Evolutionary conservation across 2,797 vertebrate genomes (phyloP), one percentile per base, ranked within the genome.

Genomic region (Siniperca scherzeri): DNA sequence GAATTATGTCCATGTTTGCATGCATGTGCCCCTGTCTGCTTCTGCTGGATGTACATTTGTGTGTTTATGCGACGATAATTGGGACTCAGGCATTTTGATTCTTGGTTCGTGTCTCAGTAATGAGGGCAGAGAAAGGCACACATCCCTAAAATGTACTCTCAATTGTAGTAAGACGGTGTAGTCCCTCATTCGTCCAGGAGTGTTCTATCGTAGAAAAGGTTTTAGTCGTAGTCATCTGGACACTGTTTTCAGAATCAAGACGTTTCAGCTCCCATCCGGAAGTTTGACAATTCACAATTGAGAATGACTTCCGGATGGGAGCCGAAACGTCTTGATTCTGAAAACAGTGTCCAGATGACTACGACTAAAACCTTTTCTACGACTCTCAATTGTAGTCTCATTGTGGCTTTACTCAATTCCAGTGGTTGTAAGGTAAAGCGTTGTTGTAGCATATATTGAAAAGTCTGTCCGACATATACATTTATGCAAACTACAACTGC

Each of bases 71-170:
- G n/a, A 30, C 36, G 48, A 14, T 64, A 79, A 61, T 30, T 72
- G 53, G 44, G 59, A 80, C 13, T 44, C 42, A 7, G 3, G 36
- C 68, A 67, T 73, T 62, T 74, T 64, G 71, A 71, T 73, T 73
- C 27, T 52, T 30, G 60, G n/a, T n/a, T n/a, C n/a, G n/a, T 44
- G 55, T 74, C 25, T 64, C 59, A 22, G 67, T 84, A 80, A 80
- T 79, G 61, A 81, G 53, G 59, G 19, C 67, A 80, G 77, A 46
- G 16, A 65, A 66, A 80, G 57, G 48, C 81, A 68, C 65, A 70
- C 66, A 80, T 67, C 22, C 46, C 60, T 60, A 7, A 64, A 79
- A 55, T 33, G 52, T 40, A 69, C 8, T 72, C 67, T 82, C 53
- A 46, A 25, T 60, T 74, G 59, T 30, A 67, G 44, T 74, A n/a